Conservation (phyloP, 2,113 vertebrate genomes). For the Oenanthe oenanthe region DNA sequence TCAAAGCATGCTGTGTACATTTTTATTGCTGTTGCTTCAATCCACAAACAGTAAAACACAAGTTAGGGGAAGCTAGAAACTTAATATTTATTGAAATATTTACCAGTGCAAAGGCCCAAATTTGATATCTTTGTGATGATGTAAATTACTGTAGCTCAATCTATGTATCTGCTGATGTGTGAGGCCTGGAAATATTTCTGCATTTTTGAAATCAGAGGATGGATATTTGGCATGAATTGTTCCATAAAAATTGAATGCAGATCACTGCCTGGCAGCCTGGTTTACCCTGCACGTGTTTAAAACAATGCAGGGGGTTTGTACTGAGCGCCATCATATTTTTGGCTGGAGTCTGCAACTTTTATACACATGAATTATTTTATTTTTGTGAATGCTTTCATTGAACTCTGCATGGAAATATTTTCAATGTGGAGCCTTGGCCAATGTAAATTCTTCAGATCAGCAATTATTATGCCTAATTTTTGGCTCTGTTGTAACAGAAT, state of each 20-base stretch:
- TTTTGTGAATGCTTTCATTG: background rate
- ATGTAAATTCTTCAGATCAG: background rate
- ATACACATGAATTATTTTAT: background rate
- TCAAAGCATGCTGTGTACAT: background rate
- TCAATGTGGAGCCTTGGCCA: background rate
- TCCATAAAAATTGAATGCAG: background rate
- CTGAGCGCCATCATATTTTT: background rate
- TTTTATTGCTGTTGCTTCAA: background rate
- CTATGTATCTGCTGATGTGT: background rate
- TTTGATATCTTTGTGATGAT: background rate
- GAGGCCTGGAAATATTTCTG: background rate
- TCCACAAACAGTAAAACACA: background rate
- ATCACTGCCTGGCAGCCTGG: background rate
- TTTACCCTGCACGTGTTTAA: background rate
- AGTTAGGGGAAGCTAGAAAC: background rate
- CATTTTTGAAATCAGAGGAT: background rate
- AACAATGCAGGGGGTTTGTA: background rate
- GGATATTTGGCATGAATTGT: background rate
- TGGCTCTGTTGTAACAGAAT: background rate
- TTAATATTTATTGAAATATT: background rate
- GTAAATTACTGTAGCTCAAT: background rate
- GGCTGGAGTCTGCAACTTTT: background rate
- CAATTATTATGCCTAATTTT: background rate
- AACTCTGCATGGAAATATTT: background rate
- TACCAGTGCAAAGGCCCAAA: background rate